These are phyloP conservation scores for Drosophila prolongata DNA, from an alignment of 2,888 invertebrate species.

Conservation along the genomic window DNA sequence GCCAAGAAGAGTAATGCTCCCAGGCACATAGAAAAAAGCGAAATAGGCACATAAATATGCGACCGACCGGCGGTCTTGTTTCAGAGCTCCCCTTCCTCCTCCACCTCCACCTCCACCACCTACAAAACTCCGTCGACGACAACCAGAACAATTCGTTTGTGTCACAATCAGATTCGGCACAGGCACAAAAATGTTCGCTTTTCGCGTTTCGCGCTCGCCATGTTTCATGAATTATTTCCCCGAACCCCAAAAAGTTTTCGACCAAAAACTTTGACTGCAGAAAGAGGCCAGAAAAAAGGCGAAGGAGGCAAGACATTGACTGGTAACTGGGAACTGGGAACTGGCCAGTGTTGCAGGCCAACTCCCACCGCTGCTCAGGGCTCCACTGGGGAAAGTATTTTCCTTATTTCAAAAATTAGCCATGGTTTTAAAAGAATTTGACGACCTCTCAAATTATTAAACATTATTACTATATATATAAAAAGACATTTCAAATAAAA, in stretches of 20 bases:
- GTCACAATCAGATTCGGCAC: constrained; percentile 83
- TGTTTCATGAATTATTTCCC: constrained; percentile 82
- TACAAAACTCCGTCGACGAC: constrained; percentile 44
- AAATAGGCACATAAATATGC: constrained; percentile 77
- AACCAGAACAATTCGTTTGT: constrained; percentile 82
- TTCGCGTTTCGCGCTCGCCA: constrained; percentile 70
- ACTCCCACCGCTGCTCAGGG: constrained; percentile 26
- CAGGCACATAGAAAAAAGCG: constrained; percentile 47
- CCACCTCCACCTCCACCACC: constrained; percentile 1
- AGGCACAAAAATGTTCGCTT: constrained; percentile 75
- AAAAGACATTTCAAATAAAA: no score
- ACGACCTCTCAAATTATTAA: no score
- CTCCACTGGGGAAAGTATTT: constrained; percentile 3
- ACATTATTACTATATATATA: no score
- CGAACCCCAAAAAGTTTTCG: constrained; percentile 63
- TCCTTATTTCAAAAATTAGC: no score
- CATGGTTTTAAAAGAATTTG: no score
- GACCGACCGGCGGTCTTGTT: constrained; percentile 43
- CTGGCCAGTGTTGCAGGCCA: constrained; percentile 41
- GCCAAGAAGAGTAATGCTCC: constrained; percentile 62
- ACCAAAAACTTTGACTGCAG: constrained; percentile 61
- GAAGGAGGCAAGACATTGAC: constrained; percentile 58
- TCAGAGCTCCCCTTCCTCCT: background rate
- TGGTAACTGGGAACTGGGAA: constrained; percentile 43
- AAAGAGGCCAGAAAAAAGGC: constrained; percentile 20